Conservation (phyloP, 2,113 vertebrate species). For the Neolamprologus variostigma region DNA sequence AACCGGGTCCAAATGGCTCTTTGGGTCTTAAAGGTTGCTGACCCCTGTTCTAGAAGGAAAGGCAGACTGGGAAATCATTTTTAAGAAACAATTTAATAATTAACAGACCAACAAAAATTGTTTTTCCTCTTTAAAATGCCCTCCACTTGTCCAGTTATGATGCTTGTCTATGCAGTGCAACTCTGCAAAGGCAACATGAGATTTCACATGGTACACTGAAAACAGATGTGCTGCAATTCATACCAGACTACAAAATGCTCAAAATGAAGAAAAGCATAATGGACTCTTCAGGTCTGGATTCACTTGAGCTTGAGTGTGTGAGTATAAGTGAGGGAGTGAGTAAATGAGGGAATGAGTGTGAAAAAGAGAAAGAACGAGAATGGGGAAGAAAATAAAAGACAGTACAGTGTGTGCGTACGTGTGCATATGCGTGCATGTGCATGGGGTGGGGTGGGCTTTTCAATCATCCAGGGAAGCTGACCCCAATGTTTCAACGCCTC, state of each 20-base stretch:
- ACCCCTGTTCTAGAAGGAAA: neutral
- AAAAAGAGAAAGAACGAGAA: neutral
- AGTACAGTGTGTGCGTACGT: neutral
- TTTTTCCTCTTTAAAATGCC: neutral
- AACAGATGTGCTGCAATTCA: conserved; percentile 66
- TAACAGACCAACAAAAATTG: neutral
- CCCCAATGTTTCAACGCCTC: conserved; percentile 19
- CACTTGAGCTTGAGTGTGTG: neutral
- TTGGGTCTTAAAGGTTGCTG: neutral
- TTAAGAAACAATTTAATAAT: conserved; percentile 1
- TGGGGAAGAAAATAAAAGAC: neutral
- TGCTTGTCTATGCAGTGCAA: conserved; percentile 32
- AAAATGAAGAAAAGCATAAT: conserved; percentile 16
- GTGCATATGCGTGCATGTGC: neutral
- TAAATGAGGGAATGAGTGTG: neutral
- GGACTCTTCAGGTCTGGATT: conserved; percentile 8
- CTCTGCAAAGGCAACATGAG: conserved; percentile 46
- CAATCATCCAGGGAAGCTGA: conserved; percentile 28
- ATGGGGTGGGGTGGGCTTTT: neutral
- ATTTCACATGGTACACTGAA: conserved; percentile 57
- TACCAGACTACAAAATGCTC: conserved; percentile 48
- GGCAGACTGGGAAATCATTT: neutral
- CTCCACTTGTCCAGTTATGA: neutral
- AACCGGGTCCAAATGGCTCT: neutral
- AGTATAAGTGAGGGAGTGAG: neutral